Evolutionary conservation across 2,888 invertebrate genomes (phyloP), one percentile per base, ranked within the genome.

Genomic region (Blera fallax): DNA sequence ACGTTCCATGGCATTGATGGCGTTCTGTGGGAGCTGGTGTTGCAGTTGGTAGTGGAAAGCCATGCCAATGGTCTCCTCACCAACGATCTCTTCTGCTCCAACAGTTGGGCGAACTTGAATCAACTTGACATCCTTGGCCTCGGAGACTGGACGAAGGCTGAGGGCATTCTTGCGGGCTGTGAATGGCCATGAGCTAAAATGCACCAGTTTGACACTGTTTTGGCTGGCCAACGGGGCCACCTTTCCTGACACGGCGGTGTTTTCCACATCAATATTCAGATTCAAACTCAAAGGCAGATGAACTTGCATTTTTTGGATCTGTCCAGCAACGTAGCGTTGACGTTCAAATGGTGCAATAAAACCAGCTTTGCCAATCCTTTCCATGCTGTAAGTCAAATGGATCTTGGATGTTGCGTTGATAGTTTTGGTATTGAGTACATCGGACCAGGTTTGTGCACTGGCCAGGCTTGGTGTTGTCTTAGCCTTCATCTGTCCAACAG

Each of bases 111-210:
- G 89, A 90, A 93, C 87, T 89, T 91, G 69, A 69, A 94, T 91
- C 16, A 93, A 81, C 88, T 93, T 93, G 5, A 94, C 93, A 50
- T 92, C 89, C 11, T 92, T 76, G 7, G 81, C 56, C 70, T 93
- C 92, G 24, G 93, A 91, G 24, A 93, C 90, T 3, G 95, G 93
- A 56, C 93, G 91, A 52, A 94, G 90, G 14, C 92, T 91, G 56
- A 94, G 92, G 87, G 94, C 93, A 88, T 94, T 93, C 88, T 94
- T 93, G 87, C 91, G 93, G 0, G 94, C 91, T 11, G 94, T 94
- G 91, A 94, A 96, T 5, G 96, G 96, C 92, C 93, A 93, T 1
- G 94, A 93, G 88, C 94, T 94, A 91, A 92, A 93, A 88, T 95
- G 95, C 56, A 93, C 89, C 10, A 95, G 87, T 27, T 93, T 93